Evolutionary conservation across 2,888 invertebrate genomes (phyloP).

Genomic region (Dusona sp.): DNA sequence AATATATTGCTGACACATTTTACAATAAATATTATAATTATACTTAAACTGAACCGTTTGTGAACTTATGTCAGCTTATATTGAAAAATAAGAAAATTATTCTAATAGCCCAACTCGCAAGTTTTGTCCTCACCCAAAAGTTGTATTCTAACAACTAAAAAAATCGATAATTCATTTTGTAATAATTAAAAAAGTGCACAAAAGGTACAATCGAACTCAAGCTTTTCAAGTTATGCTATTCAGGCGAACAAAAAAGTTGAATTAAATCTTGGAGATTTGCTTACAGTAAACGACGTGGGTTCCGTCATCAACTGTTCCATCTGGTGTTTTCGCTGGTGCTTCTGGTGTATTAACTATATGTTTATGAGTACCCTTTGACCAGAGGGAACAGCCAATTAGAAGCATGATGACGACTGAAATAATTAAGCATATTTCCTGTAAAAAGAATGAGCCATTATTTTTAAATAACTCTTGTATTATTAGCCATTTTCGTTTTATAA

Average conservation of each 20-base stretch:
- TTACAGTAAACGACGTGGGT: conserved; percentile 48
- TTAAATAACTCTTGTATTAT: not conserved
- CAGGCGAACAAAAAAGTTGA: not conserved
- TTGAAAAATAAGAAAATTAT: not conserved
- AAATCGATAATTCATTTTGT: not conserved
- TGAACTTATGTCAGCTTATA: not conserved
- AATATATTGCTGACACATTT: not conserved
- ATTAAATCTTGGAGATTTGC: conserved; percentile 3
- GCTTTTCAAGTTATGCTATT: too few species aligned
- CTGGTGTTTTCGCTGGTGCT: conserved; percentile 2
- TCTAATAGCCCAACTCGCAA: not conserved
- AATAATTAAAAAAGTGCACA: not conserved
- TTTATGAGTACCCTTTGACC: not conserved
- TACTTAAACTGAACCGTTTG: not conserved
- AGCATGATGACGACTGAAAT: conserved; percentile 57
- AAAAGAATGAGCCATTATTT: not conserved
- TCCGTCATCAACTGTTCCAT: not conserved
- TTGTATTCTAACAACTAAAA: not conserved
- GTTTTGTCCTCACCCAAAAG: not conserved
- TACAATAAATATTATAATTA: not conserved
- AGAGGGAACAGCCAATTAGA: conserved; percentile 45
- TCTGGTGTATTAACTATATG: not conserved
- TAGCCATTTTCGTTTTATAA: not conserved
- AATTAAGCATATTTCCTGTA: conserved; percentile 61
- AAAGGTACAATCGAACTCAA: too few species aligned